Base-by-base conservation (phyloP, 2,888 invertebrate genomes). In the Nysson spinosus region DNA sequence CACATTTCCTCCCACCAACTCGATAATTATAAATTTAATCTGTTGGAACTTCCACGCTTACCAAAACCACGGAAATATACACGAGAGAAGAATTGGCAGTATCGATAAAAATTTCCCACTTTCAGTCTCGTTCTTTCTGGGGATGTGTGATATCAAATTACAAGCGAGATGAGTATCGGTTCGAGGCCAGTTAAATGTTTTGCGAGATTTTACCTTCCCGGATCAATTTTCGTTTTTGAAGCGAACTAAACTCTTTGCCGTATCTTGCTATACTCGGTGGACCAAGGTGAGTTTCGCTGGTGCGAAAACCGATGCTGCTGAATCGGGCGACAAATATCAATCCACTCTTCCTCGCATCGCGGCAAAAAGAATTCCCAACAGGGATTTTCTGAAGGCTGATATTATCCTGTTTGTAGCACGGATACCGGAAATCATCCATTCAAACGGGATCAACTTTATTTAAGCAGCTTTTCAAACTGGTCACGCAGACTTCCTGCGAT, bases 191-290 rank as follows among this genome's bases (percentile, higher is more conserved):
- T 12, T 40, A 22, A 40, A 22, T 24, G 20, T 11, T 39, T 39
- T 19, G 9, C 19, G 5, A 28, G 28, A 28, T 9, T 28, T 28
- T 7, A 4, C 28, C 16, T 17, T 47, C 30, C 39, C 17, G 24
- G 39, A 55, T 55, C 46, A 22, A 47, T 55, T 43, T 49, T 49
- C 20, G 5, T 44, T 11, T 24, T 16, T 14, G 16, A 26, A 43
- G 9, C 28, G 16, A 16, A 43, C 6, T 11, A 11, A 26, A 28
- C 42, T 40, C 24, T 12, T 22, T 24, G 14, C 26, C 42, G 28
- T 11, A 43, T 19, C 6, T 7, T 16, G 26, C 6, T 17, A n/a
- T 20, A 19, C 19, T 39, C 9, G 19, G 39, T 19, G 20, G 20
- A n/a, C 19, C 39, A n/a, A 7, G 26, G 24, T 4, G 32, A 43